phyloP scores from a whole-genome alignment of 2,797 vertebrate species.

The Phoxinus dragarum region DNA sequence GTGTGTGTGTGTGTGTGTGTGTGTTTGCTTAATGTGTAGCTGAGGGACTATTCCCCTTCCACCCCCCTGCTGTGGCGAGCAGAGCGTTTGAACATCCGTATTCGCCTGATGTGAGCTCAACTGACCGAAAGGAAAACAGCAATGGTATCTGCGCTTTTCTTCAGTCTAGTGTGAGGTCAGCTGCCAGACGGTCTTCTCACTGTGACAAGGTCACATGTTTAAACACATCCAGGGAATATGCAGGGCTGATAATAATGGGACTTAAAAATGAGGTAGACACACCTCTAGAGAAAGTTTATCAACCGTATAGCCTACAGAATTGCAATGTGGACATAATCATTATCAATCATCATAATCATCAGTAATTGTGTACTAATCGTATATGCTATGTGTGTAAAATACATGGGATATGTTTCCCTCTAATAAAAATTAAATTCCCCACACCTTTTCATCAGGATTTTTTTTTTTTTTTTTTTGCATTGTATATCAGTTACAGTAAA shows the following conservation, averaged over 20 bases:
- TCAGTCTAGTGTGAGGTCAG: conserved; percentile 58
- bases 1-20: conserved; percentile 23
- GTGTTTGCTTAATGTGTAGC: conserved; percentile 33
- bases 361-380: conserved; percentile 6
- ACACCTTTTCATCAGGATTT: neutral
- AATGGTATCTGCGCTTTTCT: neutral
- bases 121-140: conserved; percentile 68
- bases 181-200: conserved; percentile 61
- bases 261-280: neutral
- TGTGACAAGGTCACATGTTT: conserved; percentile 68
- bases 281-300: conserved; percentile 66
- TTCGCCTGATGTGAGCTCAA: conserved; percentile 59
- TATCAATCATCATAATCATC: conserved; percentile 58
- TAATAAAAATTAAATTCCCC: neutral
- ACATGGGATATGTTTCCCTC: neutral
- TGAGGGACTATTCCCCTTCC: conserved; percentile 18
- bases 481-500: neutral
- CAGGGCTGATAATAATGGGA: conserved; percentile 39
- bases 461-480: too few relatives aligned
- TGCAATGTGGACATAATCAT: conserved; percentile 65
- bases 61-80: conserved; percentile 9
- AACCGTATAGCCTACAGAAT: conserved; percentile 51
- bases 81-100: conserved; percentile 31
- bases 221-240: conserved; percentile 62
- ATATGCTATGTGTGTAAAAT: conserved; percentile 6